phyloP scores from a whole-genome alignment of 1,140 invertebrate species.

The Hycleus cichorii region DNA sequence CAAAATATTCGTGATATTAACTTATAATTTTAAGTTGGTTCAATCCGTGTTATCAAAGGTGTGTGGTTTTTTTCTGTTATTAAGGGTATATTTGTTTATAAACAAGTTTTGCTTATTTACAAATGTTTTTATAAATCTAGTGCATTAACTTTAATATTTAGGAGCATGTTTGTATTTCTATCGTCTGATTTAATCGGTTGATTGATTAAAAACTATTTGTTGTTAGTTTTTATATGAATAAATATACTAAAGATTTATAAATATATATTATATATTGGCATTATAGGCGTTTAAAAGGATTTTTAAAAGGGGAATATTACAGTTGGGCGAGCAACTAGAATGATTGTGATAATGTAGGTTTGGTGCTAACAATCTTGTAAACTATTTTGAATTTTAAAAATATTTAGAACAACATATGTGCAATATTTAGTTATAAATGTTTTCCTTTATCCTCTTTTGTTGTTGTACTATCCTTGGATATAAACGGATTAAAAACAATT shows the following conservation, averaged over 20 bases:
- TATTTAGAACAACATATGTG: slow-evolving; percentile 21
- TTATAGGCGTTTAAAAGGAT: slow-evolving; percentile 5
- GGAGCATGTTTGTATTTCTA: too few species aligned
- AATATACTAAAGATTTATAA: slow-evolving; percentile 30
- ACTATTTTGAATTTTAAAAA: slow-evolving; percentile 13
- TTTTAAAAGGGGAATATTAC: slow-evolving; percentile 1
- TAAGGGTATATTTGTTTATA: too few species aligned
- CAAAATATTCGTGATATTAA: too few species aligned
- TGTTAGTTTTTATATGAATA: slow-evolving; percentile 33
- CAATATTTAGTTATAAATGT: slow-evolving; percentile 32
- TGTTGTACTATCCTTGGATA: slow-evolving; percentile 12
- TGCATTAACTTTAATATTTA: not conserved
- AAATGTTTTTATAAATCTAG: too few species aligned
- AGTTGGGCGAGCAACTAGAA: slow-evolving; percentile 28
- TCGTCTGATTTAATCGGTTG: not conserved
- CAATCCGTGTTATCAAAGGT: too few species aligned
- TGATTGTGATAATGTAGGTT: slow-evolving; percentile 37
- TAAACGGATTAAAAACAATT: slow-evolving; percentile 6
- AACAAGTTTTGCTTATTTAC: too few species aligned
- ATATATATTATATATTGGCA: slow-evolving; percentile 21
- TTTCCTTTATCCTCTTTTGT: not conserved
- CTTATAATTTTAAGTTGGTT: too few species aligned
- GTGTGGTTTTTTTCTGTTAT: too few species aligned
- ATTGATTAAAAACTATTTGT: slow-evolving; percentile 15
- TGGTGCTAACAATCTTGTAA: slow-evolving; percentile 36